Percentiles rank a stretch among this genome's conserved stretches.
Conservation (phyloP, 2,113 vertebrate species). For the Nyctereutes procyonoides region DNA sequence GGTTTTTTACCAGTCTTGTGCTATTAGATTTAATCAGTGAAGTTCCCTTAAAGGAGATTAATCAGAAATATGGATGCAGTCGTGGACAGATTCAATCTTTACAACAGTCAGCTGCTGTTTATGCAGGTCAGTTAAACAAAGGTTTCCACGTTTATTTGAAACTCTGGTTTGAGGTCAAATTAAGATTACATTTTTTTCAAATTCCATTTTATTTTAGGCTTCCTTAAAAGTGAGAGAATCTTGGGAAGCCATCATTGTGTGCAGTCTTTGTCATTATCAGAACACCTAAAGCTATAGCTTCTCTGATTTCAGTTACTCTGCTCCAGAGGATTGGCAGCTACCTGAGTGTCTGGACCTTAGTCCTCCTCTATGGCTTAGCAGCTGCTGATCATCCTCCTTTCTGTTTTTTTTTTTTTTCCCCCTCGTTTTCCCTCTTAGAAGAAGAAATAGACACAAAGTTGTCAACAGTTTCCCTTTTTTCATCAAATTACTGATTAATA, state of each 20-base stretch:
- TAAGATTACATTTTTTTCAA: constrained; percentile 28
- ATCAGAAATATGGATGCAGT: constrained; percentile 95
- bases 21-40: constrained; percentile 96
- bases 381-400: neutral
- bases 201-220: neutral
- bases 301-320: neutral
- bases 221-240: neutral
- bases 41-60: constrained; percentile 92
- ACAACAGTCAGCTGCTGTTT: constrained; percentile 97
- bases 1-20: constrained; percentile 98
- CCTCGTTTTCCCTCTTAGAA: neutral
- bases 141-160: constrained; percentile 39
- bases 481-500: constrained; percentile 6
- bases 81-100: constrained; percentile 98
- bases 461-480: neutral
- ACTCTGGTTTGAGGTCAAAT: neutral
- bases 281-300: neutral
- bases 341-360: neutral
- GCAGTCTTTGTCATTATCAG: neutral
- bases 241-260: neutral
- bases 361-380: neutral
- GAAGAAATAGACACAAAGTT: constrained; percentile 20
- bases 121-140: constrained; percentile 90
- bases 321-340: neutral
- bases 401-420: neutral